Base-by-base conservation (phyloP, 2,888 invertebrate species). In the Mylabris sibirica region DNA sequence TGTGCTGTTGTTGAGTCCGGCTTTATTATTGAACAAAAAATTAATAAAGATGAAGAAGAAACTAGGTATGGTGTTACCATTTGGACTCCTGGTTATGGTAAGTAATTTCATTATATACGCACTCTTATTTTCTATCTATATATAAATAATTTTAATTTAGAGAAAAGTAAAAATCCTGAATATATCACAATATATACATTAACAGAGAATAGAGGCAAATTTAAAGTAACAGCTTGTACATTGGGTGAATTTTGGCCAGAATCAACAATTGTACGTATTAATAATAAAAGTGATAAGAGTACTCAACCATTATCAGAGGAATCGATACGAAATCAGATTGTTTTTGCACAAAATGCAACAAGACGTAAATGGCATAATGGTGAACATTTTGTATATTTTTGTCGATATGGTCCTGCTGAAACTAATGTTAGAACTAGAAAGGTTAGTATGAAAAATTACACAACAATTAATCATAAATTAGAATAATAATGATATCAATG, bases 151-250 rank as follows among this genome's bases (percentile, higher is more conserved):
- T 17, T 20, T 14, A 65, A 65, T 80, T 78, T 86, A 91, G 91
- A 91, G 86, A 91, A 91, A 87, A 91, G 91, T 86, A 90, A 91
- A 86, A 89, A 90, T 87, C 89, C 91, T 82, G 90, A 91, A 84
- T 88, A 90, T 86, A 88, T 91, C 86, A 90, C 90, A 78, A 89
- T 91, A 80, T 91, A 88, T 87, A 89, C 90, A 74, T 87, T 91
- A 67, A 86, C 86, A 81, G 87, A 87, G 80, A 87, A 87, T 83
- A 89, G 88, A 82, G 78, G 76, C 26, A 77, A 76, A 63, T 74
- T 89, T 84, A 89, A 90, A 82, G 88, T 90, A 75, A 84, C 88
- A 74, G 88, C 87, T 84, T 88, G 89, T 76, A 88, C 89, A 72
- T 84, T 92, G 80, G 85, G 88, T 81, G 89, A 90, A 73, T 90